phyloP scores from a whole-genome alignment of 2,113 vertebrate genomes.

The Triplophysa dalaica region DNA sequence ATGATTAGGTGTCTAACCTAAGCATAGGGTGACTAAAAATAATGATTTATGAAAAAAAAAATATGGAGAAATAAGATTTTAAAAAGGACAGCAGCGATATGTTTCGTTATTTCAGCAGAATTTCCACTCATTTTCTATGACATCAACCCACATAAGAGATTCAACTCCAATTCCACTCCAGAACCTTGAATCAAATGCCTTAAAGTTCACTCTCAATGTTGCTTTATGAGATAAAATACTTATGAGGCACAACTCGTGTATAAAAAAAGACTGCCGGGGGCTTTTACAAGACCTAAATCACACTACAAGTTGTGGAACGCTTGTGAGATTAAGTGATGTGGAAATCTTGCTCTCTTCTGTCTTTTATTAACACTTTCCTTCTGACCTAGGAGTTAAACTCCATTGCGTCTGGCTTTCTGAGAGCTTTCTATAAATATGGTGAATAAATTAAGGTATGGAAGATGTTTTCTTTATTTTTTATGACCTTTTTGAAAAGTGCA shows the following conservation, averaged over 20 bases:
- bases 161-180: not conserved
- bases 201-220: conserved; percentile 3
- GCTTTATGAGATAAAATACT: conserved; percentile 10
- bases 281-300: conserved; percentile 13
- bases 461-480: not conserved
- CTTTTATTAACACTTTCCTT: conserved; percentile 18
- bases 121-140: not conserved
- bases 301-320: not conserved
- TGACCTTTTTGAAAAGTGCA: not conserved
- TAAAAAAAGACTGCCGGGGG: not conserved
- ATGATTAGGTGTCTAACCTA: too few species aligned
- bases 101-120: not conserved
- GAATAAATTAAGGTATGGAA: conserved; percentile 20
- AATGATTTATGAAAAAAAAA: too few species aligned
- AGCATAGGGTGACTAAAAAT: too few species aligned
- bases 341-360: conserved; percentile 15
- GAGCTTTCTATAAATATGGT: conserved; percentile 49
- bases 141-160: not conserved
- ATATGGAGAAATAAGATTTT: too few species aligned
- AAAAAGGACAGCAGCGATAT: too few species aligned
- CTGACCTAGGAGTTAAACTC: conserved; percentile 34
- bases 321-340: conserved; percentile 6
- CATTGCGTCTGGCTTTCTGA: conserved; percentile 18
- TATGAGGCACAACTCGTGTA: not conserved
- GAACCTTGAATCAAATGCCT: conserved; percentile 14